These are phyloP conservation scores for Fregetta grallaria DNA, from an alignment of 2,113 vertebrate species.

Conservation along the genomic window DNA sequence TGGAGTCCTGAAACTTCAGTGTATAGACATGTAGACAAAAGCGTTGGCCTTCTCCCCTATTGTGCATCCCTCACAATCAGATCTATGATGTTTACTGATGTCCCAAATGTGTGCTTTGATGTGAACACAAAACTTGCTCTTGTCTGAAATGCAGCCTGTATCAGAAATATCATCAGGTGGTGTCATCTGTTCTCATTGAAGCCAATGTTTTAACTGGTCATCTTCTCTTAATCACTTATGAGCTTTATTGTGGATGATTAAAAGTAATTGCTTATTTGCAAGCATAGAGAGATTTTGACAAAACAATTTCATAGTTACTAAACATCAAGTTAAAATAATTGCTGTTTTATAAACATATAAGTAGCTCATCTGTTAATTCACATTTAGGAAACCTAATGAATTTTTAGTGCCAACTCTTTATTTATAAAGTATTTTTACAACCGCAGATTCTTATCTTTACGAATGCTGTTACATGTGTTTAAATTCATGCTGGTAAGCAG, in stretches of 20 bases:
- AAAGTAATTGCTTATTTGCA: constrained; percentile 14
- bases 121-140: neutral
- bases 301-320: neutral
- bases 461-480: neutral
- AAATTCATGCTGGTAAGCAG: neutral
- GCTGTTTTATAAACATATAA: neutral
- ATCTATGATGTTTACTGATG: neutral
- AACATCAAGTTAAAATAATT: neutral
- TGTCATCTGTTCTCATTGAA: neutral
- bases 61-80: neutral
- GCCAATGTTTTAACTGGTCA: neutral
- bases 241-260: neutral
- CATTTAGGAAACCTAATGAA: neutral
- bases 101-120: neutral
- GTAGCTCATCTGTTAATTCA: neutral
- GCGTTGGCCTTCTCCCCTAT: neutral
- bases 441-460: neutral
- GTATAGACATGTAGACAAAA: neutral
- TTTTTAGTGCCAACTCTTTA: neutral
- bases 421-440: neutral
- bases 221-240: neutral
- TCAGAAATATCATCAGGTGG: neutral
- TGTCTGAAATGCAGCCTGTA: neutral
- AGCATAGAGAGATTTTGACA: neutral
- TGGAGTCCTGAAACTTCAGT: neutral